A percentile compares a stretch with the other conserved stretches of the same genome.
Conservation (phyloP, 1,140 invertebrate species). For the Bombus difficillimus region DNA sequence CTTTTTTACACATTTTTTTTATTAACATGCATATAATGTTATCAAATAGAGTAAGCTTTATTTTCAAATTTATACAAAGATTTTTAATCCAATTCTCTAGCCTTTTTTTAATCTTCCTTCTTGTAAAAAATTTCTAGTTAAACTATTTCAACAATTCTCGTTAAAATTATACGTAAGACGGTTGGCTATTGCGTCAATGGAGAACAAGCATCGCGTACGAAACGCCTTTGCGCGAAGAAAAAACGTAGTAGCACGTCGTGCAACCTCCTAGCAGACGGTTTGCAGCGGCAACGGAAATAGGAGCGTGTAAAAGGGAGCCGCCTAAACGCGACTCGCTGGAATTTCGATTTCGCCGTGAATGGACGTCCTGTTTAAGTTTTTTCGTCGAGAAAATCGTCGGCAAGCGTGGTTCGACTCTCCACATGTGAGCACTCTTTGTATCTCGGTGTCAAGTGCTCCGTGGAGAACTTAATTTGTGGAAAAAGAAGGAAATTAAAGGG, state of each 20-base stretch:
- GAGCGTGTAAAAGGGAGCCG: conserved; percentile 31
- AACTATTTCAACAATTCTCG: not conserved
- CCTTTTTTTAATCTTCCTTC: not conserved
- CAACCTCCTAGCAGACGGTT: not conserved
- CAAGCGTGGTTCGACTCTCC: not conserved
- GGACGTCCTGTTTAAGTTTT: conserved; percentile 68
- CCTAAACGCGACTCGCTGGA: conserved; percentile 48
- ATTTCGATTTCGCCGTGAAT: conserved; percentile 73
- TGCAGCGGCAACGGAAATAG: conserved; percentile 23
- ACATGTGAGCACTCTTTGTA: conserved; percentile 25
- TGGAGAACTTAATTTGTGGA: not conserved
- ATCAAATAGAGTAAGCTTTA: not conserved
- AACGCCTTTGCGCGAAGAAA: not conserved
- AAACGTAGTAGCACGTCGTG: not conserved
- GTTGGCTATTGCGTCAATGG: not conserved
- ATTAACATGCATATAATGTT: not conserved
- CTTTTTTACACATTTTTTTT: too few species aligned
- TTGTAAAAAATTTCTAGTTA: not conserved
- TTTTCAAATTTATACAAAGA: not conserved
- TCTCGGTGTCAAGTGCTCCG: conserved; percentile 4
- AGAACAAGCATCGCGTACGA: not conserved
- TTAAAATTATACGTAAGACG: not conserved
- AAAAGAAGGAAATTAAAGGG: not conserved
- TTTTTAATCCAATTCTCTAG: not conserved
- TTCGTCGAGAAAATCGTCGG: conserved; percentile 48